phyloP scores from a whole-genome alignment of 2,888 invertebrate genomes.

The Standfussiana lucernea region DNA sequence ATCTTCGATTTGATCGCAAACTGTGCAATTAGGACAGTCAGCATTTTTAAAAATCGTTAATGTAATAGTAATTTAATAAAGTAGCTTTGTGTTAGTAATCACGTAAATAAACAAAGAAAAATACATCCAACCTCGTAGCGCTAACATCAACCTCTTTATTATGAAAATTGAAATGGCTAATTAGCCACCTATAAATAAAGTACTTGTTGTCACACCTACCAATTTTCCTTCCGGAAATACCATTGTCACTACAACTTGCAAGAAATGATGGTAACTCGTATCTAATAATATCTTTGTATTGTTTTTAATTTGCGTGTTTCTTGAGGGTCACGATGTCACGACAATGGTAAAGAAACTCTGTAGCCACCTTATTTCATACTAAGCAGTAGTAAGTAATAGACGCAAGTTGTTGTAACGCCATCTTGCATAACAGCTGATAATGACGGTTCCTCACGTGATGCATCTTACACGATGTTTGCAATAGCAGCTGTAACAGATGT shows the following conservation, averaged over 20 bases:
- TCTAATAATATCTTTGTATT: constrained; percentile 10
- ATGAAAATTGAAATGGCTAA: constrained; percentile 9
- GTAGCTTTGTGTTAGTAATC: background rate
- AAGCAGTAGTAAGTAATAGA: constrained; percentile 3
- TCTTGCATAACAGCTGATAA: constrained; percentile 43
- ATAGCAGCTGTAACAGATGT: constrained; percentile 28
- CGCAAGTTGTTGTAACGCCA: constrained; percentile 33
- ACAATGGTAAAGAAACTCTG: constrained; percentile 28
- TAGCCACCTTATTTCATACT: constrained; percentile 13
- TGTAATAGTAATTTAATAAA: constrained; percentile 4
- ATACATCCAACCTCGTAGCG: background rate
- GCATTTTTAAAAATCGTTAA: background rate
- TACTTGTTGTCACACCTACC: constrained; percentile 8
- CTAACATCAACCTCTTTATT: constrained; percentile 9
- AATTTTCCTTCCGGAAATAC: constrained; percentile 24
- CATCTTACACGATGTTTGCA: constrained; percentile 26
- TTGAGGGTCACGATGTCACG: constrained; percentile 28
- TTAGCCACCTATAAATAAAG: background rate
- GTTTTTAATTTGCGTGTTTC: constrained; percentile 23
- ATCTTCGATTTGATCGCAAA: too few species aligned
- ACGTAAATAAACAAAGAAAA: background rate
- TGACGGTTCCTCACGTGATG: constrained; percentile 47
- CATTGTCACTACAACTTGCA: constrained; percentile 1
- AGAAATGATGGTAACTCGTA: constrained; percentile 12
- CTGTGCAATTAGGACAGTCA: too few species aligned